phyloP scores from a whole-genome alignment of 92 coral and sea anemone species.

The Phenganax stokvisi region DNA sequence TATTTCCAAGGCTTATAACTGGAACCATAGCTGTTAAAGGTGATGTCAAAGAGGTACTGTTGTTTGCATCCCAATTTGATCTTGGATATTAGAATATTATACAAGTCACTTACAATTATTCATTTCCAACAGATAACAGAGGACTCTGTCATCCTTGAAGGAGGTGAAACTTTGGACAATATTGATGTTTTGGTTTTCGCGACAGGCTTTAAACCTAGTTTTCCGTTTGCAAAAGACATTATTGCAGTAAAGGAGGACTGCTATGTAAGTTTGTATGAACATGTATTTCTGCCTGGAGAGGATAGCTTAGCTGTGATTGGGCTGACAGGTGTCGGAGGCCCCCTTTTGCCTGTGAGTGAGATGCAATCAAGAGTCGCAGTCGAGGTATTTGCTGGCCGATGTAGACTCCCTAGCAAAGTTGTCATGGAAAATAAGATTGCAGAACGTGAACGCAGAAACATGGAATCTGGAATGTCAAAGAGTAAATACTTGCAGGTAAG shows the following conservation, averaged over 20 bases:
- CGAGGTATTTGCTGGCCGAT: constrained; percentile 39
- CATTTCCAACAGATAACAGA: constrained; percentile 33
- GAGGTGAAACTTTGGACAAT: constrained; percentile 58
- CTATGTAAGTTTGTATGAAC: constrained; percentile 53
- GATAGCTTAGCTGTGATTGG: constrained; percentile 45
- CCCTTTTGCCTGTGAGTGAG: constrained; percentile 29
- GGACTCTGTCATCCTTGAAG: constrained; percentile 54
- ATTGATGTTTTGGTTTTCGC: constrained; percentile 69
- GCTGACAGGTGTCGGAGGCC: neutral
- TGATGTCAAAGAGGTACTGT: constrained; percentile 38
- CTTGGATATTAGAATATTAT: no score
- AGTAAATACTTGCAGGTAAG: neutral
- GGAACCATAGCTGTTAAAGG: constrained; percentile 63
- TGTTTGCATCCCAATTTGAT: no score
- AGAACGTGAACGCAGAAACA: constrained; percentile 17
- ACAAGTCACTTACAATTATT: no score
- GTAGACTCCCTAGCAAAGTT: constrained; percentile 27
- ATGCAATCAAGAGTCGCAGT: constrained; percentile 46
- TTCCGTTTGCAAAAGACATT: constrained; percentile 58
- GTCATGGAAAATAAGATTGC: constrained; percentile 39
- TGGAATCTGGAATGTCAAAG: constrained; percentile 4
- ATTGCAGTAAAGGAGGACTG: constrained; percentile 34
- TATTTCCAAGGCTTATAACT: constrained; percentile 73
- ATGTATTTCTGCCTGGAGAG: constrained; percentile 40
- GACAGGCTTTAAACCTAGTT: constrained; percentile 63